Base-by-base conservation (phyloP, 2,113 vertebrate genomes). In the Dolichallabes microphthalmus region DNA sequence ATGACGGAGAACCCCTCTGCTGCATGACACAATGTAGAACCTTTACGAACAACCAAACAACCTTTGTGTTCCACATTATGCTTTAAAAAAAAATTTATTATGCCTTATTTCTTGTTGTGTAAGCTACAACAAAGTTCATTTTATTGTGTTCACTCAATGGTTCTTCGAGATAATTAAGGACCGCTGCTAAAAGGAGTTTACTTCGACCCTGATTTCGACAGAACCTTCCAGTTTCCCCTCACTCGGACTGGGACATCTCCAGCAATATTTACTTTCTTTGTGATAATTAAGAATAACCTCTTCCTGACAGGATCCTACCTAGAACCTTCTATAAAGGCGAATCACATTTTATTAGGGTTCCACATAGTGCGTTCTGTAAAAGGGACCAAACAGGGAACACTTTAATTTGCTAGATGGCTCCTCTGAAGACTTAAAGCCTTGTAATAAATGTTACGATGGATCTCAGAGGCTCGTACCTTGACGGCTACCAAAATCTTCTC, bases 401-500 rank as follows among this genome's bases (percentile, higher is more conserved):
- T 76, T 19, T 76, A 27, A 1, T 25, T 4, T 75, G 50, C 73
- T 27, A 75, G 45, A 27, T 17, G 73, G 45, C 17, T 76, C 50
- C 50, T 17, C 5, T 75, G 11, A 25, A 35, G 50, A 39, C 35
- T 66, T 69, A 20, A 39, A 71, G 19, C 7, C 9, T 74, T 25
- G 73, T 27, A 52, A 3, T 9, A 76, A 53, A 50, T 50, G 11
- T n/a, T 52, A 7, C 13, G n/a, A n/a, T 15, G 45, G 45, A 75
- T 52, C 5, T 52, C 25, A 76, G n/a, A 53, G n/a, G 25, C 5
- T 20, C 52, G 52, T 95, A 99, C 98, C 98, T 99, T 99, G 88
- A 99, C 97, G 58, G 98, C 98, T 90, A 99, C 98, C 88, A 99
- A 95, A 92, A 99, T 96, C 95, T 99, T 99, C 89, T 98, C 97